Evolutionary conservation across 2,113 vertebrate species (phyloP).

Genomic region (Ictalurus punctatus): DNA sequence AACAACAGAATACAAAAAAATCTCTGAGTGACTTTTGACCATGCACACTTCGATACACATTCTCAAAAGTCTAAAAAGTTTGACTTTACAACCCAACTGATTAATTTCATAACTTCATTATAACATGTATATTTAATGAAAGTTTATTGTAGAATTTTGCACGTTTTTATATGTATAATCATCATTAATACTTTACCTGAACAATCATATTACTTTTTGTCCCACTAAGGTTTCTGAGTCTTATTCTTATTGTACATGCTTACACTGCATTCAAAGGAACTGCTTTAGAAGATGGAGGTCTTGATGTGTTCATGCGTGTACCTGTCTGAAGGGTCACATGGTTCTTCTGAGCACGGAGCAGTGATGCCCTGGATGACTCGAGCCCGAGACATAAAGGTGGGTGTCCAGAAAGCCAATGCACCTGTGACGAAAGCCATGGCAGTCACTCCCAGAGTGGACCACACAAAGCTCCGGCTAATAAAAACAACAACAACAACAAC

Average conservation of each 20-base stretch:
- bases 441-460: constrained; percentile 82
- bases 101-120: no score
- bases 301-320: constrained; percentile 48
- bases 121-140: no score
- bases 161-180: no score
- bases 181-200: background rate
- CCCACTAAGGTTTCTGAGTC: background rate
- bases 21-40: background rate
- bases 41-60: background rate
- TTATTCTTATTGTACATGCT: background rate
- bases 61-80: background rate
- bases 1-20: background rate
- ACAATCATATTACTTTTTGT: background rate
- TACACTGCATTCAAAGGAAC: background rate
- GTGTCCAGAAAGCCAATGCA: constrained; percentile 85
- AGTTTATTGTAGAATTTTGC: no score
- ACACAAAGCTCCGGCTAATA: constrained; percentile 84
- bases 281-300: background rate
- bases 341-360: constrained; percentile 53
- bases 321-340: constrained; percentile 77
- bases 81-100: background rate
- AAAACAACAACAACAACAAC: background rate
- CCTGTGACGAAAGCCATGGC: constrained; percentile 84
- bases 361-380: constrained; percentile 66
- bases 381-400: constrained; percentile 81